Evolutionary conservation across 2,797 vertebrate species (phyloP).

Genomic region (Tokudaia tokunoshimensis): DNA sequence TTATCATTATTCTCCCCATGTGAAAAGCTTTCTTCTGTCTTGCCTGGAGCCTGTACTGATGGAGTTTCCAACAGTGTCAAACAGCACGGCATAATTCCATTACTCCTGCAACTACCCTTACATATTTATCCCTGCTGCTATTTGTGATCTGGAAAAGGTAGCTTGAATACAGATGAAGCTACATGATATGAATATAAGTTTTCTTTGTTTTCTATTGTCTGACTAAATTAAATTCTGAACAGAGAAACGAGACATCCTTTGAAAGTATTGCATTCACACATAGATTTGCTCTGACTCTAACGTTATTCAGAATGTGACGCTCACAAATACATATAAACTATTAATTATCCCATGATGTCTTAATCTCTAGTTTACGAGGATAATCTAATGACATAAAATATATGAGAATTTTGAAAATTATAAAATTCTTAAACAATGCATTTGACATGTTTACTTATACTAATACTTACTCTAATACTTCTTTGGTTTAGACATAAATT

Average conservation of each 20-base stretch:
- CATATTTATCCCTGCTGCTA: conserved; percentile 71
- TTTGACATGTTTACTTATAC: background rate
- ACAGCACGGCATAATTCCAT: conserved; percentile 76
- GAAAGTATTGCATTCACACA: background rate
- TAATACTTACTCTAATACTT: background rate
- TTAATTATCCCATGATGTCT: background rate
- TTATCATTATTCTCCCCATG: conserved; percentile 58
- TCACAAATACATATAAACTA: background rate
- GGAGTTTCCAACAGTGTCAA: conserved; percentile 64
- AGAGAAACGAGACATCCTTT: background rate
- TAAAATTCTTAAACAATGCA: background rate
- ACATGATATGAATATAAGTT: background rate
- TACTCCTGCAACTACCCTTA: conserved; percentile 64
- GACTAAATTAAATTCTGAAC: conserved; percentile 2
- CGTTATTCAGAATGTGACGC: background rate
- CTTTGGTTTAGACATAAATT: background rate
- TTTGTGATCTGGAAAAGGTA: conserved; percentile 56
- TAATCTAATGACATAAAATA: background rate
- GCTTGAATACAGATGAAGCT: conserved; percentile 64
- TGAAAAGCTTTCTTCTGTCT: conserved; percentile 55
- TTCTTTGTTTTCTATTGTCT: background rate
- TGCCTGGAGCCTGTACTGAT: conserved; percentile 21
- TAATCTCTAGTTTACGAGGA: background rate
- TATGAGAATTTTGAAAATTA: background rate
- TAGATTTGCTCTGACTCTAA: background rate